These are phyloP conservation scores for Sepiola atlantica DNA, from an alignment of 2,888 invertebrate genomes.

Conservation along the genomic window DNA sequence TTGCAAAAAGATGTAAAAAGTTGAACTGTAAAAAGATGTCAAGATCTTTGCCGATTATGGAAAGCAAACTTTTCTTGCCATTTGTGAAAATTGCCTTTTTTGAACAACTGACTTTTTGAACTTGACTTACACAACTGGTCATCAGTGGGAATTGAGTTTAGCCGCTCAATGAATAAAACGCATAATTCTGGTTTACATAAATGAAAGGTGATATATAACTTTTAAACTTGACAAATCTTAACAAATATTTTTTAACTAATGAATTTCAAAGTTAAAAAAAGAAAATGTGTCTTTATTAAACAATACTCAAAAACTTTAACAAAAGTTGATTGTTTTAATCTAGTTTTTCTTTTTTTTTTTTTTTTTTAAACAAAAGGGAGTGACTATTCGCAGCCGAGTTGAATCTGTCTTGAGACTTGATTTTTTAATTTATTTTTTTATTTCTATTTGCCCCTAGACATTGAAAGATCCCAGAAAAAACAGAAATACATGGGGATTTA, in stretches of 20 bases:
- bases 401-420: neutral
- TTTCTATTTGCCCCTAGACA: neutral
- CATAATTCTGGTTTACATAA: neutral
- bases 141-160: neutral
- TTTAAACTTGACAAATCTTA: neutral
- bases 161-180: neutral
- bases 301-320: neutral
- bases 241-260: slow-evolving; percentile 10
- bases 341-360: too few species aligned
- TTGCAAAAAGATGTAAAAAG: neutral
- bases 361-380: neutral
- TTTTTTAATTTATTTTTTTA: too few species aligned
- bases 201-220: neutral
- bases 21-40: neutral
- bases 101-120: neutral
- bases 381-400: neutral
- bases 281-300: neutral
- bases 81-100: neutral
- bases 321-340: neutral
- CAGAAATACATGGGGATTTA: neutral
- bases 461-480: neutral
- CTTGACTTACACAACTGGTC: neutral
- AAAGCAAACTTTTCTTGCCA: neutral
- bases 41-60: neutral
- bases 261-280: neutral